Percentiles rank a stretch among this genome's conserved stretches.
phyloP scores from a whole-genome alignment of 2,113 vertebrate species.

The Hepsetus odoe region DNA sequence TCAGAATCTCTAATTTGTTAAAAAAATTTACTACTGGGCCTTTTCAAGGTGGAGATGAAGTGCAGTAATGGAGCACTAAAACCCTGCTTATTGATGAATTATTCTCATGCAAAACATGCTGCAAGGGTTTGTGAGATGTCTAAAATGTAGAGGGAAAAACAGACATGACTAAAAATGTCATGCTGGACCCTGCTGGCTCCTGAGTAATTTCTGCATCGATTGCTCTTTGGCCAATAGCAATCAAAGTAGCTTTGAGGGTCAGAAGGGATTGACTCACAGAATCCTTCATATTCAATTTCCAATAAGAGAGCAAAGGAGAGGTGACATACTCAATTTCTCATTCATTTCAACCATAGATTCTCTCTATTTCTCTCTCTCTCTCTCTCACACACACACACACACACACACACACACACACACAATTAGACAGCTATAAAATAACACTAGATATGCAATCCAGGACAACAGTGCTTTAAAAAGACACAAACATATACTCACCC shows the following conservation, averaged over 20 bases:
- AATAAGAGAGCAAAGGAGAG: slow-evolving; percentile 46
- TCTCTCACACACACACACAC: slow-evolving; percentile 15
- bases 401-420: slow-evolving; percentile 14
- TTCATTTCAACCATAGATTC: slow-evolving; percentile 42
- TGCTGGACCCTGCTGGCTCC: slow-evolving; percentile 21
- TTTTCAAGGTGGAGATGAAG: not conserved
- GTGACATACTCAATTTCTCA: slow-evolving; percentile 55
- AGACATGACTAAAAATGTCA: slow-evolving; percentile 17
- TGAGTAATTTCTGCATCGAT: slow-evolving; percentile 51
- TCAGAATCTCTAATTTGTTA: no score
- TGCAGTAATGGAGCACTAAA: not conserved
- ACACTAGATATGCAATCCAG: not conserved
- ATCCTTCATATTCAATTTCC: slow-evolving; percentile 56
- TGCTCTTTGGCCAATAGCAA: slow-evolving; percentile 49
- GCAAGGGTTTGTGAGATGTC: not conserved
- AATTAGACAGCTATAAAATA: not conserved
- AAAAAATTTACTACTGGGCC: no score
- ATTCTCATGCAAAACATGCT: not conserved
- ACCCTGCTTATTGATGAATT: not conserved
- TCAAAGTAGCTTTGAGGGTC: slow-evolving; percentile 51
- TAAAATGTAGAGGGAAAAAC: no score
- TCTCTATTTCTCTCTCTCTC: no score
- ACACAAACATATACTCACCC: slow-evolving; percentile 45
- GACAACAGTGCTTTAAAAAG: not conserved
- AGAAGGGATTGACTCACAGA: slow-evolving; percentile 44